Evolutionary conservation across 2,888 invertebrate species (phyloP).

Genomic region (Drosophila setosimentum): DNA sequence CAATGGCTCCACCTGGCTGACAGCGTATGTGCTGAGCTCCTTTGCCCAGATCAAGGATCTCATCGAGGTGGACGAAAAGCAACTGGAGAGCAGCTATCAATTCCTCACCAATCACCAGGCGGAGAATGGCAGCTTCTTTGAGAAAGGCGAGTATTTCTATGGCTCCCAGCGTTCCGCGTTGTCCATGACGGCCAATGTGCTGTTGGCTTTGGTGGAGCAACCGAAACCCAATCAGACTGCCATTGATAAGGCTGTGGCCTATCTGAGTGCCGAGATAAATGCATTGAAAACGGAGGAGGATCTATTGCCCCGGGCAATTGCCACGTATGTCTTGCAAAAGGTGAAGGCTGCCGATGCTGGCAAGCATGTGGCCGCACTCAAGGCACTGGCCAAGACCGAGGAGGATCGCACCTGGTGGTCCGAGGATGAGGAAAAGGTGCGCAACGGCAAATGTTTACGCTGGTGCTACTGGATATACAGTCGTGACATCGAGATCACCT

Average conservation of each 20-base stretch:
- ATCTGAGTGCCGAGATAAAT: conserved; percentile 87
- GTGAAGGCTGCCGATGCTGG: conserved; percentile 90
- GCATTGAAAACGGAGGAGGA: conserved; percentile 88
- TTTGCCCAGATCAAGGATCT: conserved; percentile 89
- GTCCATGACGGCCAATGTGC: conserved; percentile 91
- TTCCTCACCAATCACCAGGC: conserved; percentile 91
- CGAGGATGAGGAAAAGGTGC: conserved; percentile 86
- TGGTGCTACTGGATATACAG: conserved; percentile 85
- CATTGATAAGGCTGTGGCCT: conserved; percentile 91
- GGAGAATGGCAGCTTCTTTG: conserved; percentile 91
- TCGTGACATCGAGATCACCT: conserved; percentile 80
- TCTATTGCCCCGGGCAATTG: conserved; percentile 91
- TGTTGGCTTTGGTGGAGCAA: conserved; percentile 90
- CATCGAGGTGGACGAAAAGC: conserved; percentile 89
- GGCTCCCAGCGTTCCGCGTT: conserved; percentile 89
- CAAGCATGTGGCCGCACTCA: conserved; percentile 68
- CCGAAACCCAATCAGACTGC: conserved; percentile 86
- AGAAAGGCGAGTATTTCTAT: conserved; percentile 90
- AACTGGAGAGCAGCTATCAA: conserved; percentile 88
- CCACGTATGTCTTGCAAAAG: conserved; percentile 91
- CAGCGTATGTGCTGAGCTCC: conserved; percentile 92
- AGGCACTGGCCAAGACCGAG: conserved; percentile 87
- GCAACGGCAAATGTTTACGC: conserved; percentile 25
- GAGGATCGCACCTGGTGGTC: conserved; percentile 93
- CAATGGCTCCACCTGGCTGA: conserved; percentile 91